These are phyloP conservation scores for Drosophila anomalata DNA, from an alignment of 2,888 invertebrate species.

Conservation along the genomic window DNA sequence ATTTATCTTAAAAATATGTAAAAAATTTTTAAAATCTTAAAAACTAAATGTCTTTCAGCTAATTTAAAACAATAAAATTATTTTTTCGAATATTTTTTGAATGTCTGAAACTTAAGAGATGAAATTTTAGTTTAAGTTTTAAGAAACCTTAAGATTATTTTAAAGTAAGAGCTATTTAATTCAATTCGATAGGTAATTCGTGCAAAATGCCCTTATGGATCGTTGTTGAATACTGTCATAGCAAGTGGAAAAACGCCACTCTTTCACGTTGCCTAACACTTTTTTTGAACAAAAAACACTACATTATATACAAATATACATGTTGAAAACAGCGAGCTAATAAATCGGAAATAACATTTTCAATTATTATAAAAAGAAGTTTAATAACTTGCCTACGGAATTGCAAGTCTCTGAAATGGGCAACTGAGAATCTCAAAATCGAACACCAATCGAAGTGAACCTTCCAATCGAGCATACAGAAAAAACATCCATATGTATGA, in stretches of 20 bases:
- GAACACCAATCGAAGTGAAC: constrained; percentile 13
- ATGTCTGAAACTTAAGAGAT: no score
- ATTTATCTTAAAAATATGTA: not conserved
- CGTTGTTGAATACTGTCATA: not conserved
- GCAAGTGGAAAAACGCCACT: not conserved
- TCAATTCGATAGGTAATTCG: not conserved
- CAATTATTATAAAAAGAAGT: constrained; percentile 25
- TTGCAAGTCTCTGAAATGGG: constrained; percentile 2
- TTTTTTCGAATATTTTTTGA: no score
- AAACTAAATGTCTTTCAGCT: no score
- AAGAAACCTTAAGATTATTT: no score
- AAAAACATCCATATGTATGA: constrained; percentile 41
- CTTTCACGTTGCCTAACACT: not conserved
- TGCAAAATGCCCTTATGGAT: not conserved
- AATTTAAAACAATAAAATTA: no score
- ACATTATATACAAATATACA: constrained; percentile 35
- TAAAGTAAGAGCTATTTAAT: no score
- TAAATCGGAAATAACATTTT: constrained; percentile 32
- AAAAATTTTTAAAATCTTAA: no score
- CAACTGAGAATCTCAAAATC: constrained; percentile 28
- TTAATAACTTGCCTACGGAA: not conserved
- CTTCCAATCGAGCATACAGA: constrained; percentile 23
- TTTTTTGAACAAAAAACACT: not conserved
- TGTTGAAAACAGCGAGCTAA: constrained; percentile 41
- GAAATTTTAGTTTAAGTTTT: no score